A percentile compares a stretch with the other conserved stretches of the same genome.
Evolutionary conservation across 1,140 invertebrate genomes (phyloP).

Genomic region (Drosophila cardini): DNA sequence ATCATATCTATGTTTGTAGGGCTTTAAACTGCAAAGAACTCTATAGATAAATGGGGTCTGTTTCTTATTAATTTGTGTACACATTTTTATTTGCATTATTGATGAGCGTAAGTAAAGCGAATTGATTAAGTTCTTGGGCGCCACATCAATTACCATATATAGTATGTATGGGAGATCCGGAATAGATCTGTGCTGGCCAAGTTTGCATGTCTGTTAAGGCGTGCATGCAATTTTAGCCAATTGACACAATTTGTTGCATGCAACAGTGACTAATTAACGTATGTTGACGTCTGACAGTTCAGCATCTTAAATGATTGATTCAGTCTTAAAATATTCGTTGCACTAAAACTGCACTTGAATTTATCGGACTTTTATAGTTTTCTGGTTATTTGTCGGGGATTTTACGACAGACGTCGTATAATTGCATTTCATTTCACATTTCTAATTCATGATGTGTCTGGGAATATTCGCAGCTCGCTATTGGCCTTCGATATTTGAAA

Average conservation of each 20-base stretch:
- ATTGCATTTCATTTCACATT: slow-evolving; percentile 23
- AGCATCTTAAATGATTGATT: slow-evolving; percentile 5
- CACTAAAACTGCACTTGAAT: background rate
- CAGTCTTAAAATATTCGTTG: background rate
- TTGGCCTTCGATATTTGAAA: slow-evolving; percentile 46
- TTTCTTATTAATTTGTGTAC: background rate
- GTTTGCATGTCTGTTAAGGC: slow-evolving; percentile 34
- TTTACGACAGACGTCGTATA: background rate
- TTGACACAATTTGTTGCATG: slow-evolving; percentile 70
- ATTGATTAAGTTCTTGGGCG: slow-evolving; percentile 23
- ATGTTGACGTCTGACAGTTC: slow-evolving; percentile 13
- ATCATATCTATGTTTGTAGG: slow-evolving; percentile 1
- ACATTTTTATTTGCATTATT: slow-evolving; percentile 9
- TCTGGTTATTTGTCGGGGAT: slow-evolving; percentile 1
- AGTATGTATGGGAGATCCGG: background rate
- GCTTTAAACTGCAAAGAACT: background rate
- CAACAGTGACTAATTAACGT: slow-evolving; percentile 26
- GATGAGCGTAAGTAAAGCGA: slow-evolving; percentile 12
- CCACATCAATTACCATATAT: slow-evolving; percentile 7
- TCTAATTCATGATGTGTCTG: slow-evolving; percentile 37
- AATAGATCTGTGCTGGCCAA: slow-evolving; percentile 14
- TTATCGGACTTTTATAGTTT: background rate
- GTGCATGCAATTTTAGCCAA: slow-evolving; percentile 54
- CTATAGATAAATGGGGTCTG: background rate
- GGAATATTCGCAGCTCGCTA: slow-evolving; percentile 42